Conservation (phyloP, 2,113 vertebrate genomes). For the Poecile atricapillus region DNA sequence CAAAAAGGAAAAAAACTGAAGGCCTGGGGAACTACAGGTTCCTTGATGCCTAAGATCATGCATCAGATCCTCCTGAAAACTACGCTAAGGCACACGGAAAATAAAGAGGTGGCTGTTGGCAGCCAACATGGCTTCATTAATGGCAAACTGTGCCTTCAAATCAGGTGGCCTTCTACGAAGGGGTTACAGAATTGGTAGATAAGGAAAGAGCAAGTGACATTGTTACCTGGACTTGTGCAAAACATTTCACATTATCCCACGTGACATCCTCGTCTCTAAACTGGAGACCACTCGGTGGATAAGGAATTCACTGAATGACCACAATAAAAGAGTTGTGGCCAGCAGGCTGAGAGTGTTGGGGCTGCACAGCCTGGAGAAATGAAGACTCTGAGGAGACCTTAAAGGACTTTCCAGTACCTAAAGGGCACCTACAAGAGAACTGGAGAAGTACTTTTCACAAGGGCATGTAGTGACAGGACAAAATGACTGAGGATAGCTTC, state of each 20-base stretch:
- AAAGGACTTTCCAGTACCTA: background rate
- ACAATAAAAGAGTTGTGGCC: background rate
- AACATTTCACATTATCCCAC: background rate
- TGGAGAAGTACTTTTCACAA: background rate
- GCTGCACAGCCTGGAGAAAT: background rate
- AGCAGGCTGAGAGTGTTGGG: background rate
- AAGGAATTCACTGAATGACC: background rate
- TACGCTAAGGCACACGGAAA: background rate
- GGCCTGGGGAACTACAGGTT: background rate
- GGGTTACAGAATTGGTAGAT: background rate
- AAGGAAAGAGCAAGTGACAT: background rate
- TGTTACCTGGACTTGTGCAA: background rate
- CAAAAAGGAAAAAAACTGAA: background rate
- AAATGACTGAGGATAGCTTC: background rate
- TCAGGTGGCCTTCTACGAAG: background rate
- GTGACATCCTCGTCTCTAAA: background rate
- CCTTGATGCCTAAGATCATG: background rate
- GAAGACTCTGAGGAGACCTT: background rate
- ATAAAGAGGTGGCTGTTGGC: background rate
- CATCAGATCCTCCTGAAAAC: background rate
- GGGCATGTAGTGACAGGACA: background rate
- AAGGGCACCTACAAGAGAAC: background rate
- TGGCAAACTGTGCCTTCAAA: background rate
- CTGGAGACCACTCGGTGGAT: background rate
- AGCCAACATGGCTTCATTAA: background rate